Conservation (phyloP, 2,797 vertebrate genomes). For the Pangasius krempfi region DNA sequence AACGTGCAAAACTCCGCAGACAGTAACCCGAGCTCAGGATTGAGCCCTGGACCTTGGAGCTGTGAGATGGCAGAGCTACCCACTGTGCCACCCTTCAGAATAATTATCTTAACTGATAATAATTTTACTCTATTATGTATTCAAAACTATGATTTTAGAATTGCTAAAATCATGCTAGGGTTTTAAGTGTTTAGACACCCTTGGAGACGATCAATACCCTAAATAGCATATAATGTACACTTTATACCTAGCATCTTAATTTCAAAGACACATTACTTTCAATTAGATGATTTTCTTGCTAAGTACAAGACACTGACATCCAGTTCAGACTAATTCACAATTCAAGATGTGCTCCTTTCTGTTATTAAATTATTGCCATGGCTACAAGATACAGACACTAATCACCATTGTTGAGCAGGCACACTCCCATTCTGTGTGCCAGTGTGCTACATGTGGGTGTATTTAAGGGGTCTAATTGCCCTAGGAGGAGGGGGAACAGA, state of each 20-base stretch:
- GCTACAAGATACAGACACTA: conserved; percentile 38
- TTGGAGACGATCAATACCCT: background rate
- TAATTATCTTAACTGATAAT: background rate
- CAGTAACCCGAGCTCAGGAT: background rate
- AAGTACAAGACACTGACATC: conserved; percentile 20
- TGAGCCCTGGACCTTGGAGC: background rate
- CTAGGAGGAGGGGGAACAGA: conserved; percentile 26
- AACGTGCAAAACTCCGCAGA: background rate
- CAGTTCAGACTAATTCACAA: conserved; percentile 7
- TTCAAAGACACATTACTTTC: conserved; percentile 20
- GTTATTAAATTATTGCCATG: conserved; percentile 40
- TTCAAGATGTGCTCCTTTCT: conserved; percentile 16
- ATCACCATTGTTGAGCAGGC: conserved; percentile 36
- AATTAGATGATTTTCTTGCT: conserved; percentile 17
- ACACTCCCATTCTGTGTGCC: conserved; percentile 40
- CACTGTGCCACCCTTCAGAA: background rate
- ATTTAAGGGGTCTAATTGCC: conserved; percentile 46
- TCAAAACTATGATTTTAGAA: background rate
- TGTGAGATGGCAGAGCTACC: background rate
- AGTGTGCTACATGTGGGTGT: conserved; percentile 29
- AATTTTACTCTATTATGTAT: background rate
- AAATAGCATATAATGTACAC: background rate
- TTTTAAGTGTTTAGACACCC: background rate
- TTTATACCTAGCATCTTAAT: background rate
- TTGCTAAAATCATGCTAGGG: background rate